phyloP scores from a whole-genome alignment of 2,888 invertebrate genomes.

The Drosophila paucipuncta region DNA sequence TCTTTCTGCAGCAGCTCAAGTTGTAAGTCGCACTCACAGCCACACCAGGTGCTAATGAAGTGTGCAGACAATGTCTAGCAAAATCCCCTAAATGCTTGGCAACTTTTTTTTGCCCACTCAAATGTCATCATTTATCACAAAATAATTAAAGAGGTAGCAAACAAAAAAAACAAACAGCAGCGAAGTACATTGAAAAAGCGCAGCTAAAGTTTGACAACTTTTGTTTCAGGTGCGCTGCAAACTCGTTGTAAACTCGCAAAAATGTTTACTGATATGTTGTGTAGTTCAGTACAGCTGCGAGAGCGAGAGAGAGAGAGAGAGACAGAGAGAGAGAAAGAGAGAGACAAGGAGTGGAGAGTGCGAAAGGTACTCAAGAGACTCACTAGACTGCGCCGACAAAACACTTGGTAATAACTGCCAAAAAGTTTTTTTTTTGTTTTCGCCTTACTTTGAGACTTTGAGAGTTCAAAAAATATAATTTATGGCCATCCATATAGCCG shows the following conservation, averaged over 20 bases:
- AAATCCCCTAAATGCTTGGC: slow-evolving; percentile 32
- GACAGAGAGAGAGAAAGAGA: not conserved
- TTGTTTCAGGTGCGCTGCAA: slow-evolving; percentile 77
- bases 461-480: slow-evolving; percentile 83
- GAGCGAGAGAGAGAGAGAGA: not conserved
- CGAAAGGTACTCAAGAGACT: slow-evolving; percentile 34
- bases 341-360: not conserved
- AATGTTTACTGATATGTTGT: slow-evolving; percentile 79
- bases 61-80: slow-evolving; percentile 50
- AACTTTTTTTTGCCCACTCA: slow-evolving; percentile 57
- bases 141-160: slow-evolving; percentile 81
- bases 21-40: slow-evolving; percentile 39
- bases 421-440: slow-evolving; percentile 70
- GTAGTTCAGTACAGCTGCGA: slow-evolving; percentile 29
- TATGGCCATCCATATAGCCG: slow-evolving; percentile 76
- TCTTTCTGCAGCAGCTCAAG: slow-evolving; percentile 43
- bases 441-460: slow-evolving; percentile 58
- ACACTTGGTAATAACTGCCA: slow-evolving; percentile 82
- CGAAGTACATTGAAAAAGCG: slow-evolving; percentile 52
- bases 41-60: slow-evolving; percentile 77
- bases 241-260: slow-evolving; percentile 75
- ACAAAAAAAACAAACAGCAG: slow-evolving; percentile 3
- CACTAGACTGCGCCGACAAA: slow-evolving; percentile 69
- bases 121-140: slow-evolving; percentile 85
- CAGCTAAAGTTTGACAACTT: slow-evolving; percentile 58